Conservation (phyloP, 2,113 vertebrate species). For the Fulica atra region DNA sequence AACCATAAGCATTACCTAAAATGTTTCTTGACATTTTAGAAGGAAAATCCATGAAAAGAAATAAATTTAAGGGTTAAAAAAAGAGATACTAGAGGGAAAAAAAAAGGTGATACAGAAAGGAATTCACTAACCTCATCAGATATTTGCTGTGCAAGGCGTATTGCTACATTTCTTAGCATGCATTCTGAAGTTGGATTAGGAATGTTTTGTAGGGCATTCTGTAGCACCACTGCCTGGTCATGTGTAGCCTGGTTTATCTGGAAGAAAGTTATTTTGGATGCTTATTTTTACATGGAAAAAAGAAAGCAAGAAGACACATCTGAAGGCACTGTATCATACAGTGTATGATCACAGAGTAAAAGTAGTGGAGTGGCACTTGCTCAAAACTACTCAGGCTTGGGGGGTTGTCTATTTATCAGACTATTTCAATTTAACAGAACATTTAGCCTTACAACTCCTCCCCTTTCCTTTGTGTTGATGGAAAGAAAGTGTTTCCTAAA, state of each 20-base stretch:
- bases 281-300: constrained; percentile 22
- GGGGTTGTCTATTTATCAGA: neutral
- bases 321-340: neutral
- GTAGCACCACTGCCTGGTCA: constrained; percentile 97
- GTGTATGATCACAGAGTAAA: accelerated
- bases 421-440: neutral
- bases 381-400: neutral
- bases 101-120: neutral
- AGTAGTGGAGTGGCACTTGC: neutral
- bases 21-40: neutral
- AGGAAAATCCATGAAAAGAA: neutral
- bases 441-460: neutral
- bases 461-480: neutral
- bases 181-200: constrained; percentile 98
- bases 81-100: neutral
- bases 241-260: constrained; percentile 97
- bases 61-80: neutral
- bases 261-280: constrained; percentile 54
- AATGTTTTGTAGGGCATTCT: constrained; percentile 98
- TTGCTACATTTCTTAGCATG: constrained; percentile 98
- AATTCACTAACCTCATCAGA: constrained; percentile 91
- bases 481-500: neutral
- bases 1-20: neutral
- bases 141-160: constrained; percentile 98
- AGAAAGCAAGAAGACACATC: neutral